phyloP scores from a whole-genome alignment of 2,888 invertebrate genomes.

The Mimumesa dahlbomi region DNA sequence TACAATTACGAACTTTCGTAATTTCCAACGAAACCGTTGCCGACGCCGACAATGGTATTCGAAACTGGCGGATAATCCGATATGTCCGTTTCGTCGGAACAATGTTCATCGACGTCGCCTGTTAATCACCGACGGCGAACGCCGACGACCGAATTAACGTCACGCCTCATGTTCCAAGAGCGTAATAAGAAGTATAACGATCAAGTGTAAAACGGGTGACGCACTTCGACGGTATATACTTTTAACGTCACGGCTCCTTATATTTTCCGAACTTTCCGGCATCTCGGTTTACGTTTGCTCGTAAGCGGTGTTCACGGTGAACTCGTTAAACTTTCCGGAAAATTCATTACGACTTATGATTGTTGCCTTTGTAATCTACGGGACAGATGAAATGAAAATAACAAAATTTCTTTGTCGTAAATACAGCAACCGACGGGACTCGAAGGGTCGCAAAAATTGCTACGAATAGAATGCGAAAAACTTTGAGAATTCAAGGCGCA shows the following conservation, averaged over 20 bases:
- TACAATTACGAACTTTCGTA: not conserved
- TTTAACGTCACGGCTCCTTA: not conserved
- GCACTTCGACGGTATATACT: not conserved
- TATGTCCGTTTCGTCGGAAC: not conserved
- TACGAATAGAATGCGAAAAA: too few relatives aligned
- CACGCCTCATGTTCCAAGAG: not conserved
- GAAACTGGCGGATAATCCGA: not conserved
- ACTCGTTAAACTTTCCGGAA: too few relatives aligned
- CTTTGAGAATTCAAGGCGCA: too few relatives aligned
- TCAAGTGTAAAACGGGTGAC: not conserved
- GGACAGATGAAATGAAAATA: too few relatives aligned
- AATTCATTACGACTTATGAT: too few relatives aligned
- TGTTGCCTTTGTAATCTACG: too few relatives aligned
- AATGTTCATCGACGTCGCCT: slow-evolving; percentile 5
- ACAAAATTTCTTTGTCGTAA: too few relatives aligned
- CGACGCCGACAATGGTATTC: not conserved
- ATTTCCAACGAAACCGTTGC: not conserved
- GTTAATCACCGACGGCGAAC: slow-evolving; percentile 7
- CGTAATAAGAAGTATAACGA: slow-evolving; percentile 11
- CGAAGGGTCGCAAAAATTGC: too few relatives aligned
- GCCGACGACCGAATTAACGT: slow-evolving; percentile 3
- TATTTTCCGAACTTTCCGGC: not conserved
- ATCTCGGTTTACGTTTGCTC: not conserved
- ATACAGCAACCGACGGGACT: too few relatives aligned
- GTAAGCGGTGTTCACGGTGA: too few relatives aligned